phyloP scores from a whole-genome alignment of 2,888 invertebrate genomes.

The Teleogryllus oceanicus region DNA sequence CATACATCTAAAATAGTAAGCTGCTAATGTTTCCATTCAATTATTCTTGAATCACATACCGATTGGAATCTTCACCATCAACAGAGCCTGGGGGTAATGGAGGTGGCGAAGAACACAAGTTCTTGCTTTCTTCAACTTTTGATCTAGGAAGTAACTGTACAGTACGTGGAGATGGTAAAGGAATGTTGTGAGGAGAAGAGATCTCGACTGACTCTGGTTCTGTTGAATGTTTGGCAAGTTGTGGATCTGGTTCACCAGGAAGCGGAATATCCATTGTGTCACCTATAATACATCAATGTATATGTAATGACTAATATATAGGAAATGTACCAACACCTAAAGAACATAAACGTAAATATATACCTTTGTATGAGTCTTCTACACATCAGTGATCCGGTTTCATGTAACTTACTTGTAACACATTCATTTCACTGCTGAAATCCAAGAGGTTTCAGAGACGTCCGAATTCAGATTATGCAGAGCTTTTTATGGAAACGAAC shows the following conservation, averaged over 20 bases:
- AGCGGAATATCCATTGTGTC: background rate
- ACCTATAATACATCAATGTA: background rate
- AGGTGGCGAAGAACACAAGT: background rate
- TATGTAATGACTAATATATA: too few relatives aligned
- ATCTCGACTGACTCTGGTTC: background rate
- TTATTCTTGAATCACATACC: background rate
- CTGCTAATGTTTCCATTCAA: too few relatives aligned
- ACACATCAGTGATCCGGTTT: background rate
- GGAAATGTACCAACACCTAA: too few relatives aligned
- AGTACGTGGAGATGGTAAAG: background rate
- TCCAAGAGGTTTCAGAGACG: too few relatives aligned
- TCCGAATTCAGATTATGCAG: too few relatives aligned
- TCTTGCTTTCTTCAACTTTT: background rate
- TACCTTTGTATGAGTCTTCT: background rate
- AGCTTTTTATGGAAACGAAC: too few relatives aligned
- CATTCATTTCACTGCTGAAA: background rate
- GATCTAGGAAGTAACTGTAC: background rate
- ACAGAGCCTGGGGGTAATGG: background rate
- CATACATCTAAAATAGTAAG: too few relatives aligned
- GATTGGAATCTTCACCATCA: background rate
- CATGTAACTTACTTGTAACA: background rate
- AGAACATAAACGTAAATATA: background rate
- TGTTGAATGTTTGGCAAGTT: background rate
- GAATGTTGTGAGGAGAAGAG: background rate
- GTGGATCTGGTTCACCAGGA: slow-evolving; percentile 11